Conservation (phyloP, 2,888 invertebrate genomes). For the Drosophila parthenogenetica region DNA sequence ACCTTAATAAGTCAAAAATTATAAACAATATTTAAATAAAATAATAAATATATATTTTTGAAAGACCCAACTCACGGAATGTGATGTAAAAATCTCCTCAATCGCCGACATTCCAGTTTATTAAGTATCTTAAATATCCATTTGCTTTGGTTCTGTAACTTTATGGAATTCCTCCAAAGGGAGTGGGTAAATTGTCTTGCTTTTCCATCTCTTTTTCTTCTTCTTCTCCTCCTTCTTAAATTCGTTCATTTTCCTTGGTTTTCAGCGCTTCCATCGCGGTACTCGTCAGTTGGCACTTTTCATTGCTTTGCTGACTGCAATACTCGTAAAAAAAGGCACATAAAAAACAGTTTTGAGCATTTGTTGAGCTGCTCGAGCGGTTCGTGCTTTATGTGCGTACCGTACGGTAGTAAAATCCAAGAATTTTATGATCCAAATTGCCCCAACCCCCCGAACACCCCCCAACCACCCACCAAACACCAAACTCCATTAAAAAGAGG, state of each 20-base stretch:
- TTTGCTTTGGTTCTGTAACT: conserved; percentile 3
- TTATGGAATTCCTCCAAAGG: not conserved
- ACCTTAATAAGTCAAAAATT: no score
- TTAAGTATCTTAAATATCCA: conserved; percentile 33
- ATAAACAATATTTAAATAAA: no score
- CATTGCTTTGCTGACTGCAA: conserved; percentile 54
- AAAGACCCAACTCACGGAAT: no score
- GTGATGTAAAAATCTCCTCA: no score
- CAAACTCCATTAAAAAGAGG: conserved; percentile 30
- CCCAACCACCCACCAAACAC: conserved; percentile 17
- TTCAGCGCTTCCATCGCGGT: conserved; percentile 6
- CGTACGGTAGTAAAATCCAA: conserved; percentile 54
- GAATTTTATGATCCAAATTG: conserved; percentile 47
- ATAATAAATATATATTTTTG: no score
- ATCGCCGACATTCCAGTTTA: conserved; percentile 21
- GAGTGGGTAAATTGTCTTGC: not conserved
- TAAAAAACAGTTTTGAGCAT: conserved; percentile 70
- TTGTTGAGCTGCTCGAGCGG: conserved; percentile 36
- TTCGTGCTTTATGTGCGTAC: conserved; percentile 24
- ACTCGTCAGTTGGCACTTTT: conserved; percentile 60
- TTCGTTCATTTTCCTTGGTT: not conserved
- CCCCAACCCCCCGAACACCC: not conserved
- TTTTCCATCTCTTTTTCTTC: not conserved
- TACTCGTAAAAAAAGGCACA: conserved; percentile 65
- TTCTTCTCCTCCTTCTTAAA: not conserved